phyloP scores from a whole-genome alignment of 1,140 invertebrate genomes.

The Drosophila obscura region DNA sequence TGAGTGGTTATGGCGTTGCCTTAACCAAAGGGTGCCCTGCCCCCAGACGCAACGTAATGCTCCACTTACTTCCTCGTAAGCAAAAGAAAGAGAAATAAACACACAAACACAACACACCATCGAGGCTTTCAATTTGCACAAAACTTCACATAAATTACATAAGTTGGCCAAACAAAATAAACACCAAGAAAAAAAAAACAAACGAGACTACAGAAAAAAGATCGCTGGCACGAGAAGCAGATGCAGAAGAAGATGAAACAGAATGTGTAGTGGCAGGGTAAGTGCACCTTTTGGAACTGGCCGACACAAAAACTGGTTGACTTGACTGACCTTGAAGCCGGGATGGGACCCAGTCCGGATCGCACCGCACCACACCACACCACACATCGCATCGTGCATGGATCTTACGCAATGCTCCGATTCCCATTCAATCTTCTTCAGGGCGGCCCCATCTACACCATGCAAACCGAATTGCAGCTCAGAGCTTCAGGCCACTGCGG shows the following conservation, averaged over 20 bases:
- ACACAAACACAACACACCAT: slow-evolving; percentile 32
- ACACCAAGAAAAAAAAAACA: slow-evolving; percentile 6
- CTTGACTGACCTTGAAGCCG: slow-evolving; percentile 70
- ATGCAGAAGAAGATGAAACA: slow-evolving; percentile 18
- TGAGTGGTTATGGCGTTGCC: slow-evolving; percentile 47
- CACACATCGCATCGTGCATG: slow-evolving; percentile 2
- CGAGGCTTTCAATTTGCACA: slow-evolving; percentile 78
- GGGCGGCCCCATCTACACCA: slow-evolving; percentile 31
- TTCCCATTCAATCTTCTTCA: slow-evolving; percentile 42
- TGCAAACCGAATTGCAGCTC: slow-evolving; percentile 57
- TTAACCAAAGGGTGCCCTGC: slow-evolving; percentile 60
- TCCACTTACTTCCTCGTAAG: slow-evolving; percentile 75
- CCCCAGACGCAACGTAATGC: slow-evolving; percentile 69
- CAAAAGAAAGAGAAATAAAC: slow-evolving; percentile 30
- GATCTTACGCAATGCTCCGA: slow-evolving; percentile 58
- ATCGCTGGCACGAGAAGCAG: slow-evolving; percentile 35
- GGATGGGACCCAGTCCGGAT: neutral
- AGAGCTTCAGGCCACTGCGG: neutral
- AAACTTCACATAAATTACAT: slow-evolving; percentile 80
- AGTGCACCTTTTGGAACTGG: slow-evolving; percentile 57
- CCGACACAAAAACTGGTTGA: slow-evolving; percentile 61
- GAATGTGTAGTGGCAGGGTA: slow-evolving; percentile 24
- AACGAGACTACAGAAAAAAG: slow-evolving; percentile 14
- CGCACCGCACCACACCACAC: too few species aligned
- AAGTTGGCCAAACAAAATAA: slow-evolving; percentile 67